Conservation (phyloP, 2,113 vertebrate species). For the Periophthalmodon schlosseri region DNA sequence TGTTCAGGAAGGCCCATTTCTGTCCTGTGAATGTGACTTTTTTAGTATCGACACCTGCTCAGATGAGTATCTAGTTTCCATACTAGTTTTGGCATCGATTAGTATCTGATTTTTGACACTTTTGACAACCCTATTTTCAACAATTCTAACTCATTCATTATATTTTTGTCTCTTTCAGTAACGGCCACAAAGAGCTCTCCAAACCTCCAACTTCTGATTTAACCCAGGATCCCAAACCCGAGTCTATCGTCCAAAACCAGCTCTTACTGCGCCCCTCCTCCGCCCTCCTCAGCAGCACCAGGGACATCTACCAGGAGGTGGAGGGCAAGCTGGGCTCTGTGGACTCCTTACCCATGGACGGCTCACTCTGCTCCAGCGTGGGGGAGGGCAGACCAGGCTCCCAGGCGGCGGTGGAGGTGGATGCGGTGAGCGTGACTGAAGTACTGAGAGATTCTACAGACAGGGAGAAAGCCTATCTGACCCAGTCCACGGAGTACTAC, state of each 20-base stretch:
- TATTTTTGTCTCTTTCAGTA: constrained; percentile 17
- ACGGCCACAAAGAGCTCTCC: constrained; percentile 61
- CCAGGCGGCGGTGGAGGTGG: constrained; percentile 69
- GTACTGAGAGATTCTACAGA: constrained; percentile 87
- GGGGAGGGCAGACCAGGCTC: constrained; percentile 31
- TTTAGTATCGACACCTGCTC: no score
- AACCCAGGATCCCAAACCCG: constrained; percentile 22
- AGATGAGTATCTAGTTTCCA: no score
- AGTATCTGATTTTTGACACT: no score
- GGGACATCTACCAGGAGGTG: constrained; percentile 86
- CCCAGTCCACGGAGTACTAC: constrained; percentile 86
- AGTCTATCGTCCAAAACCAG: constrained; percentile 76
- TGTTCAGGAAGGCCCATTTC: no score
- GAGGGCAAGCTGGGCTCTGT: constrained; percentile 79
- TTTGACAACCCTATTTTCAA: not conserved
- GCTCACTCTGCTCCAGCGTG: constrained; percentile 12
- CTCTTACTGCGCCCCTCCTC: constrained; percentile 72
- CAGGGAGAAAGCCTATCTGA: constrained; percentile 87
- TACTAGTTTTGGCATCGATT: no score
- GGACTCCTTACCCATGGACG: constrained; percentile 60
- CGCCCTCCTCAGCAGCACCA: constrained; percentile 73
- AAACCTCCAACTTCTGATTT: constrained; percentile 38
- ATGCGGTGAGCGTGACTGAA: constrained; percentile 82
- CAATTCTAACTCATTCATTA: not conserved
- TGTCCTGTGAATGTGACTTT: no score